These are phyloP conservation scores for Mastigias papua DNA, from an alignment of 30 jellyfish, hydroid and myxozoan genomes.

Conservation along the genomic window DNA sequence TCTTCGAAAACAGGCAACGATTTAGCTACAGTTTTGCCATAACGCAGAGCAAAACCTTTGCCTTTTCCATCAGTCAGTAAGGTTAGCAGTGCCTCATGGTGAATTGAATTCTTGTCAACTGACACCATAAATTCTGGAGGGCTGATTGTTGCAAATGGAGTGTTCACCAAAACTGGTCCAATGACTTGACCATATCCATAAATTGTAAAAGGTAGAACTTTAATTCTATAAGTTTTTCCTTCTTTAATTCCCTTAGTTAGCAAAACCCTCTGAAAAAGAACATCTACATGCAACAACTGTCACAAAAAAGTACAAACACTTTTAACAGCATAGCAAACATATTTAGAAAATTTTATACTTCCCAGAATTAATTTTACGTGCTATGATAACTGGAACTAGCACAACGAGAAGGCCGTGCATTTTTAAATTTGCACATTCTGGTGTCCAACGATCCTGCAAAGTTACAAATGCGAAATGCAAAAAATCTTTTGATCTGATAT, in stretches of 20 bases:
- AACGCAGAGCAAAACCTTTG: conserved; percentile 31
- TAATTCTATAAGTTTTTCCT: conserved; percentile 28
- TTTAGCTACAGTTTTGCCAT: conserved; percentile 5
- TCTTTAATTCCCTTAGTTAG: conserved; percentile 19
- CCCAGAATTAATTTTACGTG: too few relatives aligned
- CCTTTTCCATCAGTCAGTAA: neutral
- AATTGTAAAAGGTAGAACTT: conserved; percentile 4
- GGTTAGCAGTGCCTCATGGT: neutral
- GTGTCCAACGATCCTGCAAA: too few relatives aligned
- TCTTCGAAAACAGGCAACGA: conserved; percentile 23
- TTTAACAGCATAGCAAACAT: neutral
- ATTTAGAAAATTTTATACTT: too few relatives aligned
- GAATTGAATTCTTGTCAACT: neutral
- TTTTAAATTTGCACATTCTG: too few relatives aligned
- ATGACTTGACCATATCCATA: conserved; percentile 25
- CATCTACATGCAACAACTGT: neutral
- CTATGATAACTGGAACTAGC: too few relatives aligned
- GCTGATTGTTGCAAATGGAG: neutral
- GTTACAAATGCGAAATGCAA: too few relatives aligned
- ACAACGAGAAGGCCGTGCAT: too few relatives aligned
- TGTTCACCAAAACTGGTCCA: conserved; percentile 38
- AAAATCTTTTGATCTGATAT: too few relatives aligned
- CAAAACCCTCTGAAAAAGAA: neutral
- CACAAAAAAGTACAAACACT: neutral
- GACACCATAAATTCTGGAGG: conserved; percentile 39